Conservation (phyloP, 2,888 invertebrate species). For the Drosophila borborema region DNA sequence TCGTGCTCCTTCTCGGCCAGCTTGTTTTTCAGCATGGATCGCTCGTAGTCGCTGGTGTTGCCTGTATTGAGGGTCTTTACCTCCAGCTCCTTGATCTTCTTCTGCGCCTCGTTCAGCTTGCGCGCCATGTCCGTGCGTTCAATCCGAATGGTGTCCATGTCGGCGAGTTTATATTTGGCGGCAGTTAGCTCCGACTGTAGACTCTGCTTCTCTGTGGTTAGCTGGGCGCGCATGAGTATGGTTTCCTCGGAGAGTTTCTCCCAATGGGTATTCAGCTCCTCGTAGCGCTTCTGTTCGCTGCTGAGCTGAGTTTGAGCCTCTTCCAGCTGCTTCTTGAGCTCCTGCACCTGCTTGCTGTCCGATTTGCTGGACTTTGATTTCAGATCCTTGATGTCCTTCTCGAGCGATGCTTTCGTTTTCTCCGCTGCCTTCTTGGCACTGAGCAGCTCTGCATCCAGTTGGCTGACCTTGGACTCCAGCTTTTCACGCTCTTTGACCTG, state of each 20-base stretch:
- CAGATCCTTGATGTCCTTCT: conserved; percentile 91
- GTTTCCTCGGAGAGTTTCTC: conserved; percentile 94
- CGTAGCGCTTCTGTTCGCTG: conserved; percentile 90
- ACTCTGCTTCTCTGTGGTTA: conserved; percentile 93
- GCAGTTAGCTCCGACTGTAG: conserved; percentile 86
- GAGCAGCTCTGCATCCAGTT: conserved; percentile 87
- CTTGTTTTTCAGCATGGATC: conserved; percentile 88
- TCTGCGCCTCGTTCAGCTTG: conserved; percentile 80
- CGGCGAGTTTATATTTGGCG: conserved; percentile 76
- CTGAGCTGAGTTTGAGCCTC: conserved; percentile 89
- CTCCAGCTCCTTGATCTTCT: conserved; percentile 81
- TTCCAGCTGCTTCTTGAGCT: conserved; percentile 85
- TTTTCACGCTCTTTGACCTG: conserved; percentile 88
- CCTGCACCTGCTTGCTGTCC: conserved; percentile 90
- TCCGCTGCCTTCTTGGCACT: conserved; percentile 89
- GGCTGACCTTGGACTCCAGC: conserved; percentile 88
- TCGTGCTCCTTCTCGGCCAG: conserved; percentile 92
- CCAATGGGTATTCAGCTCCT: conserved; percentile 92
- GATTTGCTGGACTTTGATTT: conserved; percentile 88
- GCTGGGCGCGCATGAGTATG: conserved; percentile 92
- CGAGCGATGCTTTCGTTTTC: conserved; percentile 88
- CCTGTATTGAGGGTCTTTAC: conserved; percentile 76
- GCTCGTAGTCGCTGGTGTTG: conserved; percentile 87
- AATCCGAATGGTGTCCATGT: conserved; percentile 78
- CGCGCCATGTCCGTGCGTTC: conserved; percentile 83